Evolutionary conservation across 2,113 vertebrate genomes (phyloP).

Genomic region (Lota lota): DNA sequence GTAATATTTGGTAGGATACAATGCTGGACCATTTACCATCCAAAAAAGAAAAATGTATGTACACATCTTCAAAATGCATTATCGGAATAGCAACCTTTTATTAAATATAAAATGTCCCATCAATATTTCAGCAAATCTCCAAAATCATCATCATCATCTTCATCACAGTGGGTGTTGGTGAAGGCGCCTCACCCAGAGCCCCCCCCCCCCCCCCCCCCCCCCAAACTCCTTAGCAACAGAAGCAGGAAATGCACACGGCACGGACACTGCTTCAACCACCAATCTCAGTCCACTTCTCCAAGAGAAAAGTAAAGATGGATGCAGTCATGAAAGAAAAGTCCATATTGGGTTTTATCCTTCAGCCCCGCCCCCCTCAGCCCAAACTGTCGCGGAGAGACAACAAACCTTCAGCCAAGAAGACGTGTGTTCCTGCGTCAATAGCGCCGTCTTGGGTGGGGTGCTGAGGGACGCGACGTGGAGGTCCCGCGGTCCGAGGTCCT

Average conservation of each 20-base stretch:
- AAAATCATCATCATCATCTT: conserved; percentile 15
- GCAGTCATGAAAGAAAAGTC: conserved; percentile 8
- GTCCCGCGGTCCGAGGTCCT: conserved; percentile 56
- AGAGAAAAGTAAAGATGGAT: neutral
- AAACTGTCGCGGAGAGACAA: conserved; percentile 21
- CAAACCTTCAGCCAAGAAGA: neutral
- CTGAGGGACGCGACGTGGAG: conserved; percentile 3
- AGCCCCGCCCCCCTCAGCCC: conserved; percentile 18
- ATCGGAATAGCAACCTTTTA: conserved; percentile 8
- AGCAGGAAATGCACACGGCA: too few relatives aligned
- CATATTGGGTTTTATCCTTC: conserved; percentile 1
- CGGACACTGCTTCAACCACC: neutral
- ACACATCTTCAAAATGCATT: conserved; percentile 18
- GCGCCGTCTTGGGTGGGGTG: neutral
- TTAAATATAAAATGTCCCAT: conserved; percentile 50
- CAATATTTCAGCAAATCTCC: conserved; percentile 32
- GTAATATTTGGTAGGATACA: conserved; percentile 10
- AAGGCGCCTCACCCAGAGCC: too few relatives aligned
- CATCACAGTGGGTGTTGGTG: conserved; percentile 1
- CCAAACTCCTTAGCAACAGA: too few relatives aligned
- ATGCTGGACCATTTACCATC: conserved; percentile 22
- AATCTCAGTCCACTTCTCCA: neutral
- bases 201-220: too few relatives aligned
- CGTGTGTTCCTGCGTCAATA: conserved; percentile 3
- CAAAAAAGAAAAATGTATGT: conserved; percentile 34